phyloP scores from a whole-genome alignment of 2,797 vertebrate genomes.

The Tadarida brasiliensis region DNA sequence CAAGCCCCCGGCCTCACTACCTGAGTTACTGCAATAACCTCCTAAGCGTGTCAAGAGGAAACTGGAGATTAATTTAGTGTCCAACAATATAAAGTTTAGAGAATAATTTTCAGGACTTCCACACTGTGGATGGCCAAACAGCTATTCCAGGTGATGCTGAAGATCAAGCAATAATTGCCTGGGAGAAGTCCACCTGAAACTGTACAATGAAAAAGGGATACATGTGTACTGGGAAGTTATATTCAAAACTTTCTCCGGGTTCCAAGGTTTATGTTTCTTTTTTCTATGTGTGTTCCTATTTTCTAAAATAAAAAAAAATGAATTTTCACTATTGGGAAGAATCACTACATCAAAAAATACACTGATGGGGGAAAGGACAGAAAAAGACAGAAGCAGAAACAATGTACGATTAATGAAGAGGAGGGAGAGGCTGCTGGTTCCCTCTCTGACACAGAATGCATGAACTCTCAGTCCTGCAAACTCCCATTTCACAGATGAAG shows the following conservation, averaged over 20 bases:
- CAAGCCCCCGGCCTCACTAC: neutral
- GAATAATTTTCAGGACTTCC: neutral
- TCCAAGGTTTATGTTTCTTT: neutral
- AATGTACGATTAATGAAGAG: neutral
- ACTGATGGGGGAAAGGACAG: neutral
- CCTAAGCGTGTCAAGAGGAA: neutral
- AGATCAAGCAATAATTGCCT: neutral
- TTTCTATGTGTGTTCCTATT: neutral
- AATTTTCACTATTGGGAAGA: neutral
- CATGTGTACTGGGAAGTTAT: neutral
- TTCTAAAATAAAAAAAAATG: neutral
- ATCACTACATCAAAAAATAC: neutral
- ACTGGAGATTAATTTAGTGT: neutral
- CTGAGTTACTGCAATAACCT: neutral
- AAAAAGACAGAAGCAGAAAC: neutral
- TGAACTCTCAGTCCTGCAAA: accelerated
- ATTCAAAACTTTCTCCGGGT: neutral
- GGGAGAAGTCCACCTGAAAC: neutral
- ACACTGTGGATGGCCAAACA: neutral
- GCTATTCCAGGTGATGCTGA: neutral
- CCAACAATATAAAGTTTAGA: neutral
- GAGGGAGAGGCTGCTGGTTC: neutral
- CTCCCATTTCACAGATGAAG: neutral
- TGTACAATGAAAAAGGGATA: neutral
- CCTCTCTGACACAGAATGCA: accelerated